Base-by-base conservation (phyloP, 2,797 vertebrate species). In the Pitangus sulphuratus region DNA sequence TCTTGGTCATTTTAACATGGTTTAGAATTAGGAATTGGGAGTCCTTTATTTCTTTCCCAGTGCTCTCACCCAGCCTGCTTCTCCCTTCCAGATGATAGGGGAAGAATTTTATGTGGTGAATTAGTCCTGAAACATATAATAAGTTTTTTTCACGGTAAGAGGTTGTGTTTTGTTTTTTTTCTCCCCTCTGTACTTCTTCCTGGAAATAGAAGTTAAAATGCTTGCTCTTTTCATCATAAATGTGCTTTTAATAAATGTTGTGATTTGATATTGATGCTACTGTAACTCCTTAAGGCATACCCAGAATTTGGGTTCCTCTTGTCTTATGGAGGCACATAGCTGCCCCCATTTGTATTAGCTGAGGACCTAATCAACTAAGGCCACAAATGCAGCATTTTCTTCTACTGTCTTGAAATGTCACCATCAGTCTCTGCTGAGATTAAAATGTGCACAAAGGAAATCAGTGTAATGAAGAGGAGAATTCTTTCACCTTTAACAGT, bases 91-190 rank as follows among this genome's bases (percentile, higher is more conserved):
- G 33, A 40, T 69, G 31, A 10, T 24, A 86, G 15, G 37, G 25
- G 35, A 79, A 30, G n/a, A 84, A 70, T 66, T 33, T 70, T n/a
- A 45, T 35, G 31, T 6, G 18, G 37, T 79, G 16, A 72, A n/a
- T 90, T 93, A 79, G 22, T 77, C 70, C 40, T 95, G 79, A 62
- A 84, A 93, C 1, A 0, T 79, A 6, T 8, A 75, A 1, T 54
- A 66, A 40, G 21, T 21, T 54, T 95, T 94, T 93, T 90, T 83
- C n/a, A 88, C 81, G 84, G 74, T 96, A 93, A 92, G 48, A 75
- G 37, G 7, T 21, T 74, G 51, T 71, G 47, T 12, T 54, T 71
- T 24, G 47, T 18, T 42, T 42, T 54, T 40, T 8, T 8, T 4
- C 6, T 44, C 17, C 9, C 4, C 8, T 42, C 7, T 58, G 16